Conservation (phyloP, 1,140 invertebrate genomes). For the Dermatophagoides farinae region DNA sequence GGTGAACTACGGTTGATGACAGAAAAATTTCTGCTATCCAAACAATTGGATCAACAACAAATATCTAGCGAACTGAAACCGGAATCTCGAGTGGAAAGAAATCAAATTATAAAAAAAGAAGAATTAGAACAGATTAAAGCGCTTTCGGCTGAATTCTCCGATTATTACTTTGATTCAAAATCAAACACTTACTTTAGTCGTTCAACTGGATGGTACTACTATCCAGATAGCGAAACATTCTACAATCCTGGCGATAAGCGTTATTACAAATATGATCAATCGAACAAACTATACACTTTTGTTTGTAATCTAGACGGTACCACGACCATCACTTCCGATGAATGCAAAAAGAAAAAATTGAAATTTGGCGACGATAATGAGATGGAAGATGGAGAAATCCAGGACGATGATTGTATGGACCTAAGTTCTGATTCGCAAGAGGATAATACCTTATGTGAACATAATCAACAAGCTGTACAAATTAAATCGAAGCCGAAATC, state of each 20-base stretch:
- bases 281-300: slow-evolving; percentile 4
- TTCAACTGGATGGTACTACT: slow-evolving; percentile 19
- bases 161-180: slow-evolving; percentile 18
- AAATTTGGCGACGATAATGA: background rate
- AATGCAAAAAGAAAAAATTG: background rate
- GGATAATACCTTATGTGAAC: slow-evolving; percentile 23
- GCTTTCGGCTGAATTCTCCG: background rate
- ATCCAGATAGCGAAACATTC: slow-evolving; percentile 12
- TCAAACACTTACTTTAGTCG: slow-evolving; percentile 16
- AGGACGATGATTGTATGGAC: background rate
- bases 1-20: slow-evolving; percentile 7
- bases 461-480: slow-evolving; percentile 32
- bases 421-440: background rate
- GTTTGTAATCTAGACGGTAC: slow-evolving; percentile 1
- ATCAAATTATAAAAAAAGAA: background rate
- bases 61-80: background rate
- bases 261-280: slow-evolving; percentile 13
- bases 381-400: slow-evolving; percentile 1
- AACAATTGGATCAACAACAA: background rate
- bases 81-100: background rate
- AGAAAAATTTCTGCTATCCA: slow-evolving; percentile 3
- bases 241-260: slow-evolving; percentile 11
- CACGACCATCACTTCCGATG: background rate
- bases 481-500: background rate
- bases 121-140: background rate